These are phyloP conservation scores for Aythya baeri DNA, from an alignment of 2,113 vertebrate species.

Conservation along the genomic window DNA sequence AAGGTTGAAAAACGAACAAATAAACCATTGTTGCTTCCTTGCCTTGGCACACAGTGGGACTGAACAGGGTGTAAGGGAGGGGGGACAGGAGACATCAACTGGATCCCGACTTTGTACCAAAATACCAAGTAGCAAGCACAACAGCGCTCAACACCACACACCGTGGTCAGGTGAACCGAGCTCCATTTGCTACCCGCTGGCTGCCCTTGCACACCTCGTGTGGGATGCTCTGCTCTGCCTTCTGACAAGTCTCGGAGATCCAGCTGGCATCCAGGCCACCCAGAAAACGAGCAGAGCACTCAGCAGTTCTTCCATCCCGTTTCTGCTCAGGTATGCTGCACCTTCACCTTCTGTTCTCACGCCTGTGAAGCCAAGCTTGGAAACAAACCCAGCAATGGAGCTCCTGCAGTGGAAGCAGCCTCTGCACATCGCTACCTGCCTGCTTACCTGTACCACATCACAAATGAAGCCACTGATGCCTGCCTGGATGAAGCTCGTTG, in stretches of 20 bases:
- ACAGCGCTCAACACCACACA: background rate
- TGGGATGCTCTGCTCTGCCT: background rate
- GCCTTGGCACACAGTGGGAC: background rate
- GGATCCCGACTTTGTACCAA: background rate
- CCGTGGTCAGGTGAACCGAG: rapidly evolving
- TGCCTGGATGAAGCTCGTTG: background rate
- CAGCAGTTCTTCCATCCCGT: background rate
- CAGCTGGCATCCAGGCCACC: background rate
- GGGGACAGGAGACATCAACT: background rate
- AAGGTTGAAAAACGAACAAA: background rate
- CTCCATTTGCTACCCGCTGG: background rate
- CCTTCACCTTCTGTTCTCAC: background rate
- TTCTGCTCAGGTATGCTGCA: background rate
- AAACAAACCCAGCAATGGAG: background rate
- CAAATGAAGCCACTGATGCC: background rate
- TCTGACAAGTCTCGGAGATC: background rate
- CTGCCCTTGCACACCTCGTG: background rate
- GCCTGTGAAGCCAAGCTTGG: background rate
- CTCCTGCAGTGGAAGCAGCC: background rate
- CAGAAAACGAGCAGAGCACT: background rate
- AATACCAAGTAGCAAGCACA: background rate
- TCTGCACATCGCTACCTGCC: background rate
- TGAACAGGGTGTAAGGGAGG: background rate
- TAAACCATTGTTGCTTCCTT: background rate
- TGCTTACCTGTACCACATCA: background rate